Base-by-base conservation (phyloP, 2,888 invertebrate genomes). In the Ornithoptera alexandrae region DNA sequence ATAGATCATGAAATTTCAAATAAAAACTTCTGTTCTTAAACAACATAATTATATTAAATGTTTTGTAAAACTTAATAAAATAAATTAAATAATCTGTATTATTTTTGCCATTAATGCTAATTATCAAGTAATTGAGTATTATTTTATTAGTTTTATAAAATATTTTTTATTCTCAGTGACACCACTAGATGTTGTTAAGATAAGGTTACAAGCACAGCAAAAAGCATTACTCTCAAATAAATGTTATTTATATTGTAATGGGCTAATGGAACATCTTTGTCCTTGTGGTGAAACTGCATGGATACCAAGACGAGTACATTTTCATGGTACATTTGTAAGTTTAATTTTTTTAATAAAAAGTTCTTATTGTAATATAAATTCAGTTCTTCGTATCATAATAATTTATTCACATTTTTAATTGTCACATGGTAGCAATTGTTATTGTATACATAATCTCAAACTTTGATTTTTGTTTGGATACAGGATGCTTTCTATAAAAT, bases 111-210 rank as follows among this genome's bases (percentile, higher is more conserved):
- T 46, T 46, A 15, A 46, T 46, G 12, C 2, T 46, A 46, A 46
- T 15, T 46, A 46, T 46, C 10, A 15, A 15, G 46, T 46, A 46
- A 15, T 46, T 46, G 0, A 22, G 22, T 22, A 22, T 22, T 22
- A 22, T 22, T 22, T 22, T 10, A 10, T 15, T 12, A 42, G 2
- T 42, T 42, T 42, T 46, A 30, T 30, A 30, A 30, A 30, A 30
- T 30, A 5, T 46, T 12, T 46, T 46, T 15, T 15, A 15, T 77
- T 94, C 93, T 53, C 87, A 98, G 98, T 99, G 92, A 99, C 99
- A 0, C 99, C 99, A 0, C 91, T 99, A 76, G 99, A 99, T 93
- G 99, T 99, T n/a, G 97, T 99, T 0, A 99, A 99, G 93, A 98
- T 99, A 73, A 94, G 99, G 64, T 93, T 99, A 58, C 99, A 99